Conservation (phyloP, 2,113 vertebrate genomes). For the Ellobius talpinus region DNA sequence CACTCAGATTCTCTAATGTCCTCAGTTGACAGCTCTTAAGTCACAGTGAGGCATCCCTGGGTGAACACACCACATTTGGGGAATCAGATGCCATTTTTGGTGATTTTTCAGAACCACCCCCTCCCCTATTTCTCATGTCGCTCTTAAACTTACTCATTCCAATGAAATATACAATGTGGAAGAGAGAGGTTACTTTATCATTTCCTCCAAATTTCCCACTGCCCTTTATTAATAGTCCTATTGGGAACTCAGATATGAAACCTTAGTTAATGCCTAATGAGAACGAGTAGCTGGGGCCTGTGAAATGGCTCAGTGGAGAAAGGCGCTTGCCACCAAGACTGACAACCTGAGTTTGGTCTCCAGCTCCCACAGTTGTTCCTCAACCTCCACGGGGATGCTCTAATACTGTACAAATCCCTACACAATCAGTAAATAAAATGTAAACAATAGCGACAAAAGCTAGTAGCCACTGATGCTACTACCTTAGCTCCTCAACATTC, state of each 20-base stretch:
- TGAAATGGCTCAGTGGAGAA: neutral
- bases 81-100: constrained; percentile 65
- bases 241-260: neutral
- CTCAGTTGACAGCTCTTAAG: constrained; percentile 56
- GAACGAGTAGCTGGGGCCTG: neutral
- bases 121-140: constrained; percentile 40
- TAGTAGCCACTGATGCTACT: neutral
- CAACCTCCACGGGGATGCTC: neutral
- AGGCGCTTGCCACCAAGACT: neutral
- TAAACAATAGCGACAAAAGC: neutral
- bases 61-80: constrained; percentile 32
- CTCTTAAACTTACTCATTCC: constrained; percentile 40
- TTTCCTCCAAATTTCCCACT: neutral
- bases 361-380: neutral
- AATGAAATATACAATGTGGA: constrained; percentile 34
- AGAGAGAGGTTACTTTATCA: neutral
- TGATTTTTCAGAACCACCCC: neutral
- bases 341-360: neutral
- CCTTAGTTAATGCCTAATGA: neutral
- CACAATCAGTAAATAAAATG: too few species aligned
- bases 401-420: neutral
- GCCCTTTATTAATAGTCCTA: neutral
- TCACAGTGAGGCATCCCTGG: constrained; percentile 33
- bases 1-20: constrained; percentile 32
- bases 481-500: constrained; percentile 26